These are phyloP conservation scores for Drosophila phalerata DNA, from an alignment of 2,888 invertebrate species.

Conservation along the genomic window DNA sequence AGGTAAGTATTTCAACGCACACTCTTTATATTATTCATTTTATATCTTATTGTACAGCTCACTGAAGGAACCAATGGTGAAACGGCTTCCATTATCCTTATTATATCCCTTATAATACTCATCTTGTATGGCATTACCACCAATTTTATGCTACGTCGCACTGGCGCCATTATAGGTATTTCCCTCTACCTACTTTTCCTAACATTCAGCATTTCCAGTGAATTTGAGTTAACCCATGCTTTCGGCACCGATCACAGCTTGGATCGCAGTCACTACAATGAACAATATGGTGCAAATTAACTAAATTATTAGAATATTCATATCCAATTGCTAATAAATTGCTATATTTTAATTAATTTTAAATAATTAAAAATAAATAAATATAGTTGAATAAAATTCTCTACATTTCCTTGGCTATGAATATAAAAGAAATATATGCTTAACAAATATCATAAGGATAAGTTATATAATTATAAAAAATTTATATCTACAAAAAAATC, in stretches of 20 bases:
- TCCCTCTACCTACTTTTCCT: constrained; percentile 29
- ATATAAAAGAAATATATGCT: too few species aligned
- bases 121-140: constrained; percentile 39
- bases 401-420: too few species aligned
- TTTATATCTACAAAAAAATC: neutral
- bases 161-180: constrained; percentile 39
- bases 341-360: too few species aligned
- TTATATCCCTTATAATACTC: constrained; percentile 8
- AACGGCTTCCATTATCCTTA: constrained; percentile 21
- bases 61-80: constrained; percentile 40
- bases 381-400: too few species aligned
- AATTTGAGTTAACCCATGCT: constrained; percentile 40
- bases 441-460: too few species aligned
- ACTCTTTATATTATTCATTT: neutral
- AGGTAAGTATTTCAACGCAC: constrained; percentile 6
- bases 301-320: neutral
- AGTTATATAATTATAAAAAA: constrained; percentile 69
- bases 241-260: constrained; percentile 48
- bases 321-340: neutral
- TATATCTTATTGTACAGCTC: constrained; percentile 14
- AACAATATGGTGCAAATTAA: constrained; percentile 5
- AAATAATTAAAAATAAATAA: too few species aligned
- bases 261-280: constrained; percentile 39
- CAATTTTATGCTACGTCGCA: constrained; percentile 45
- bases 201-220: constrained; percentile 23